Percentiles rank a stretch among this genome's conserved stretches.
phyloP scores from a whole-genome alignment of 2,888 invertebrate species.

The Caenorhabditis sp. region DNA sequence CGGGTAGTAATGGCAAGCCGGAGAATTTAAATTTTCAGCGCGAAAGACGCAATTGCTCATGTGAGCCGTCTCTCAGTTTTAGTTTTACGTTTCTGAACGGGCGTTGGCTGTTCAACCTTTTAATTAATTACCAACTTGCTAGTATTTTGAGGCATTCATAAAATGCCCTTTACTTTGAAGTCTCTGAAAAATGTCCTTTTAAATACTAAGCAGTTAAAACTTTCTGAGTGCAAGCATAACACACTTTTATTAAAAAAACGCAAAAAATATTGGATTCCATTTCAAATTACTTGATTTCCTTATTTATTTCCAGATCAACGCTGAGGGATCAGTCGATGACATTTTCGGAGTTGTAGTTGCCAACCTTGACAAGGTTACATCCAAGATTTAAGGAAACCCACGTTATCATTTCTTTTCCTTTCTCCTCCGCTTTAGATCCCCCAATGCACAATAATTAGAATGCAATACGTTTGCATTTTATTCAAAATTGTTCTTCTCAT shows the following conservation, averaged over 20 bases:
- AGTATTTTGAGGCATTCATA: too few species aligned
- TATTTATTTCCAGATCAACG: slow-evolving; percentile 75
- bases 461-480: slow-evolving; percentile 9
- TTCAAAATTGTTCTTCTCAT: background rate
- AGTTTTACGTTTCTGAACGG: background rate
- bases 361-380: slow-evolving; percentile 74
- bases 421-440: background rate
- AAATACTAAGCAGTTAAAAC: too few species aligned
- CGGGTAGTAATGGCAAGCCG: background rate
- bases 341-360: slow-evolving; percentile 78
- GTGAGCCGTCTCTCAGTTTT: too few species aligned
- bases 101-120: background rate
- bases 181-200: too few species aligned
- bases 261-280: too few species aligned
- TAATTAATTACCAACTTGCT: too few species aligned
- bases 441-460: slow-evolving; percentile 10
- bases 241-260: background rate
- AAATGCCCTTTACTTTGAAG: too few species aligned
- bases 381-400: slow-evolving; percentile 39
- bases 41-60: background rate
- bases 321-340: slow-evolving; percentile 80
- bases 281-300: too few species aligned
- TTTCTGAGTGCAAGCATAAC: too few species aligned
- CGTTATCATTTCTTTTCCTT: background rate
- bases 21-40: slow-evolving; percentile 16